phyloP scores from a whole-genome alignment of 2,888 invertebrate species.

The Venusia cambrica region DNA sequence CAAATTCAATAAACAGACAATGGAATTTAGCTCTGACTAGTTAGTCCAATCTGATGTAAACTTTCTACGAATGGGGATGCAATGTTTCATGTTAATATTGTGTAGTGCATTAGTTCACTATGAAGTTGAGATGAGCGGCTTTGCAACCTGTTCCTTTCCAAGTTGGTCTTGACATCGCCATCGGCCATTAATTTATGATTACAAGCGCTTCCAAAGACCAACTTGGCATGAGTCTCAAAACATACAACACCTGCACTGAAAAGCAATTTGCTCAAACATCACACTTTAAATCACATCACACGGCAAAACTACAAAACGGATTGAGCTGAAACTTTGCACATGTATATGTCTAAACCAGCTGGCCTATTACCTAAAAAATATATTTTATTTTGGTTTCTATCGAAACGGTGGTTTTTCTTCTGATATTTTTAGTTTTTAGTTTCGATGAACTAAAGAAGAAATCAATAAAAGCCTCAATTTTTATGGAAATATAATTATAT shows the following conservation, averaged over 20 bases:
- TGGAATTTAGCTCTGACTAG: slow-evolving; percentile 16
- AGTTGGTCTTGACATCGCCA: slow-evolving; percentile 14
- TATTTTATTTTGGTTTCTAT: too few species aligned
- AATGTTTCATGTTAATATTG: slow-evolving; percentile 46
- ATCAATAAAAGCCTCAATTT: too few species aligned
- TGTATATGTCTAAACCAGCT: too few species aligned
- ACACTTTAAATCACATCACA: too few species aligned
- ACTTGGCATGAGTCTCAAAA: slow-evolving; percentile 13
- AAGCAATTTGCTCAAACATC: slow-evolving; percentile 1
- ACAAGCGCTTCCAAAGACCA: slow-evolving; percentile 16
- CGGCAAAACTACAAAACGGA: too few species aligned
- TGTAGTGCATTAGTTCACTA: slow-evolving; percentile 33
- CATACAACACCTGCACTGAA: slow-evolving; percentile 10
- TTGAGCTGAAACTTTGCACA: too few species aligned
- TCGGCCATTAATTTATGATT: slow-evolving; percentile 10
- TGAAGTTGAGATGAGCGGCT: slow-evolving; percentile 27
- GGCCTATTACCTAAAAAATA: too few species aligned
- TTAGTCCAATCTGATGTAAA: slow-evolving; percentile 16
- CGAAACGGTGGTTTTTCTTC: too few species aligned
- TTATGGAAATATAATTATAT: too few species aligned
- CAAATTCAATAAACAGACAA: slow-evolving; percentile 10
- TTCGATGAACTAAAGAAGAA: too few species aligned
- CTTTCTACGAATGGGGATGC: slow-evolving; percentile 34
- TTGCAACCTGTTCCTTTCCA: slow-evolving; percentile 32
- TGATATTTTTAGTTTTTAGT: too few species aligned